Evolutionary conservation across 64 coral and sea anemone species (phyloP), one percentile per base, ranked within the genome.

Genomic region (Hydrozoanthus tunicans): DNA sequence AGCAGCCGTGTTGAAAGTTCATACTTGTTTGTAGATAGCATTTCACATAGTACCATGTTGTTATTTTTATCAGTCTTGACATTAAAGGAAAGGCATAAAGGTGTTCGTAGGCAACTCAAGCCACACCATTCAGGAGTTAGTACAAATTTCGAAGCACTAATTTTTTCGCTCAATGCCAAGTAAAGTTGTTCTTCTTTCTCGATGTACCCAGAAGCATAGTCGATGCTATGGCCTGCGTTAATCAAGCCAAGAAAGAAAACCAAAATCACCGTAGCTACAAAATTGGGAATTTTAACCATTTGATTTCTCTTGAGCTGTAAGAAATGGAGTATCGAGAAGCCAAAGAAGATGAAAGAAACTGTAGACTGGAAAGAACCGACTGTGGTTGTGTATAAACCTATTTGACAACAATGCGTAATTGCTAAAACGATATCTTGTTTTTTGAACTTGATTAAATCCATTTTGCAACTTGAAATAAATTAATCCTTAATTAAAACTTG

Each of bases 1-100:
- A 51, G 25, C 25, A 76, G 73, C 27, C 52, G 73, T 12, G 73
- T 76, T 0, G 73, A 76, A 76, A 11, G 8, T 51, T 76, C 27
- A 51, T 76, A 11, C 73, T 76, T 76, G n/a, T 51, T 76, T 7
- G 73, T 51, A 51, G 73, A 76, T 51, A 76, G 43, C 73, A 76
- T 51, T 51, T 76, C 73, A 51, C 73, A 76, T 25, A 76, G 25
- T 9, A 76, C 24, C 73, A 76, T 76, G 32, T 76, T 76, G 25
- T 51, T 32, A 32, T 53, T 51, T 76, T 7, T 51, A 4, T 51
- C 73, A 51, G 43, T 76, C 52, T 25, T 32, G 4, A 53, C 6
- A 12, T 76, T 76, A 11, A 76, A n/a, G 5, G 73, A 76, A 2
- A 13, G 73, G 8, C 73, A 76, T 4, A 7, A 76, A 51, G 32